These are phyloP conservation scores for Lates calcarifer DNA, from an alignment of 2,113 vertebrate genomes.

Conservation along the genomic window DNA sequence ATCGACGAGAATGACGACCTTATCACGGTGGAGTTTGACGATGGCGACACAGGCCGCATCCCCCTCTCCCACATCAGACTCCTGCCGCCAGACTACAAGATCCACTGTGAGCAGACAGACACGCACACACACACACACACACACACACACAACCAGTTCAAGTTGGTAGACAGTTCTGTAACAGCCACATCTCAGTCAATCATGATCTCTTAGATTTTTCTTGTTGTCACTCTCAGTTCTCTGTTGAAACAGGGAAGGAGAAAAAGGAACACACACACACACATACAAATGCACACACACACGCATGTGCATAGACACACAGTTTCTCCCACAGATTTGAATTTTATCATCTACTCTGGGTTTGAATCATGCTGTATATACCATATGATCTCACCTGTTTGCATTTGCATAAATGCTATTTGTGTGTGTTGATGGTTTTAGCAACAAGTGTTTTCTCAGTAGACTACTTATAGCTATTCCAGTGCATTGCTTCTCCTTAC, in stretches of 20 bases:
- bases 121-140: slow-evolving; percentile 51
- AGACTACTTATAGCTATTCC: background rate
- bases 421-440: slow-evolving; percentile 3
- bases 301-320: background rate
- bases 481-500: background rate
- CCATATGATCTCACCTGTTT: background rate
- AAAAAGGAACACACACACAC: background rate
- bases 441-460: background rate
- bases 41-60: slow-evolving; percentile 96
- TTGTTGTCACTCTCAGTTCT: background rate
- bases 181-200: background rate
- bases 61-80: slow-evolving; percentile 97
- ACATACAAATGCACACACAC: background rate
- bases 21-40: slow-evolving; percentile 98
- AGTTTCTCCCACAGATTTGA: background rate
- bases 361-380: background rate
- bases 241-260: slow-evolving; percentile 3
- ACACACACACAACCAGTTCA: slow-evolving; percentile 8
- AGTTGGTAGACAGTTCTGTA: background rate
- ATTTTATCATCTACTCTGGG: background rate
- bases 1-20: slow-evolving; percentile 93
- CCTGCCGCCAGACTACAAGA: slow-evolving; percentile 97
- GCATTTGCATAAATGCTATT: background rate
- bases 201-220: slow-evolving; percentile 1
- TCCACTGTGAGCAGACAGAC: slow-evolving; percentile 91